Base-by-base conservation (phyloP, 1,140 invertebrate genomes). In the Saccostrea cuccullata region DNA sequence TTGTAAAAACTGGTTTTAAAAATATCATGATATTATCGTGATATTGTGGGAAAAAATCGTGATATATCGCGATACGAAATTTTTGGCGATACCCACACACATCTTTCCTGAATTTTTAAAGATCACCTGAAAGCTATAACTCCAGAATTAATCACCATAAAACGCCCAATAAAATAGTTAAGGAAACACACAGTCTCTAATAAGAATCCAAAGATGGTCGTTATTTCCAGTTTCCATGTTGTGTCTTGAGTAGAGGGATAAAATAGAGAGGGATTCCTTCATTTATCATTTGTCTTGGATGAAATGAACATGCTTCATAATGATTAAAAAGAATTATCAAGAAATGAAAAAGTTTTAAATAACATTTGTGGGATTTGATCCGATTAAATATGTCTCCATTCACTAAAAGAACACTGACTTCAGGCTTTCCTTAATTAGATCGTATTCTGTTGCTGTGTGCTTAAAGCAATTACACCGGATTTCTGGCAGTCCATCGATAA, bases 81-180 rank as follows among this genome's bases (percentile, higher is more conserved):
- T n/a, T n/a, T n/a, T n/a, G n/a, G n/a, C n/a, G n/a, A n/a, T n/a
- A n/a, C n/a, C n/a, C n/a, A n/a, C n/a, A n/a, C n/a, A n/a, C n/a
- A 77, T 77, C 70, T 77, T 67, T 30, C 30, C 23, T 9, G 70
- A 77, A 77, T 77, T 77, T 77, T 77, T 36, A 77, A 4, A 77
- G 70, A 77, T 77, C 70, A 77, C 70, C 36, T 77, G 70, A 77
- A 77, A 77, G 26, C 2, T 77, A 13, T 11, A 30, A 9, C 30
- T 36, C 70, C 2, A 26, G 23, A 77, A 77, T 77, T 77, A 77
- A 77, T 77, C 70, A 77, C 26, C 12, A 77, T 77, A 15, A 77
- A 77, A 26, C 70, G 26, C 26, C 26, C 30, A 77, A 40, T 77
- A 77, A 77, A 77, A 77, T 11, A 77, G 23, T 77, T 77, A 36